phyloP scores from a whole-genome alignment of 92 coral and sea anemone genomes.

The Palythoa heliodiscus region DNA sequence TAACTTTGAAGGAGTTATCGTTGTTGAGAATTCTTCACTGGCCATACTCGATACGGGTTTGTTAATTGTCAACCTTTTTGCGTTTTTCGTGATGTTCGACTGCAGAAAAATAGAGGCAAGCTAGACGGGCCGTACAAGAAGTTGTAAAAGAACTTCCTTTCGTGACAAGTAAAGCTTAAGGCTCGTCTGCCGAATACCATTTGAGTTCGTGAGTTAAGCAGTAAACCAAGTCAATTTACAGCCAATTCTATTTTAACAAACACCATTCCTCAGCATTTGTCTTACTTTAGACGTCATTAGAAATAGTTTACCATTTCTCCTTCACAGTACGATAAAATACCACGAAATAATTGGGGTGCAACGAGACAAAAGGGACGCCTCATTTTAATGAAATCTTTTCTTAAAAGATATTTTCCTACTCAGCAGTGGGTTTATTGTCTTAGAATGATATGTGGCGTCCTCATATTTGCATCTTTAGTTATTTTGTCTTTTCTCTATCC shows the following conservation, averaged over 20 bases:
- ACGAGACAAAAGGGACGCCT: neutral
- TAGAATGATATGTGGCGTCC: too few relatives aligned
- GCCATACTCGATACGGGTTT: neutral
- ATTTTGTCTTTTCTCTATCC: too few relatives aligned
- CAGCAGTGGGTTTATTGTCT: neutral
- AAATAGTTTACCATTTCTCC: neutral
- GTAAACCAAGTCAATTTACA: neutral
- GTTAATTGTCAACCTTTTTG: neutral
- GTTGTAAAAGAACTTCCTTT: neutral
- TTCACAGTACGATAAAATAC: slow-evolving; percentile 36
- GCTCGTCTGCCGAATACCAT: neutral
- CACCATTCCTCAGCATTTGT: neutral
- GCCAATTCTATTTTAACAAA: slow-evolving; percentile 27
- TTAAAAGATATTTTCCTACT: neutral
- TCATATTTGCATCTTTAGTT: too few relatives aligned
- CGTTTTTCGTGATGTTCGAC: too few relatives aligned
- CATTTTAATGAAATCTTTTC: neutral
- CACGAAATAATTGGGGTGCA: neutral
- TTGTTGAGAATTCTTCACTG: neutral
- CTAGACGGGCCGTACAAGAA: too few relatives aligned
- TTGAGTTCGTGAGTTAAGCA: neutral
- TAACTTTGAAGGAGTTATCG: neutral
- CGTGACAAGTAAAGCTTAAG: neutral
- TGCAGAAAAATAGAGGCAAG: too few relatives aligned
- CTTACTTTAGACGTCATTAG: neutral